Evolutionary conservation across 2,888 invertebrate genomes (phyloP).

Genomic region (Philereme vetulata): DNA sequence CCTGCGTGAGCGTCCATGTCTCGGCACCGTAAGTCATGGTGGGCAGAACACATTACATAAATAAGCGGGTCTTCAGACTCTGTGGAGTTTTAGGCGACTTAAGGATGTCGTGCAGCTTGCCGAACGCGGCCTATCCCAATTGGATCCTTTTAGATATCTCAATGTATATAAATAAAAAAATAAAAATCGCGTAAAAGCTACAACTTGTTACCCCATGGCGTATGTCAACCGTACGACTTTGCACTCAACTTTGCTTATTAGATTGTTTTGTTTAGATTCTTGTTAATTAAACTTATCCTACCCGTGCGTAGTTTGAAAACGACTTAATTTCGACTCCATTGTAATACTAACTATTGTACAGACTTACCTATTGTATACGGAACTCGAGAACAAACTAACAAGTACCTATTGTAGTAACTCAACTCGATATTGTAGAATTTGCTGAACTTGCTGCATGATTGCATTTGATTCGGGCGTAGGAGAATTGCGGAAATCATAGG

Average conservation of each 20-base stretch:
- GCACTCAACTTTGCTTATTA: slow-evolving; percentile 72
- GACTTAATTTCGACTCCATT: slow-evolving; percentile 43
- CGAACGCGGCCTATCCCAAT: too few species aligned
- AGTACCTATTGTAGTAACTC: neutral
- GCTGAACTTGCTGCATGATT: neutral
- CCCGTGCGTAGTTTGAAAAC: slow-evolving; percentile 49
- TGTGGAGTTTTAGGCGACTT: too few species aligned
- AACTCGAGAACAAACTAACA: neutral
- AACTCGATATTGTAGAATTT: neutral
- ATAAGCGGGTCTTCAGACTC: too few species aligned
- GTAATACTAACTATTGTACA: slow-evolving; percentile 25
- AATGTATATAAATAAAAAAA: too few species aligned
- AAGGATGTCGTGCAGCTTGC: too few species aligned
- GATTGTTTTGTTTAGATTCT: slow-evolving; percentile 69
- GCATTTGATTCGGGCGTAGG: neutral
- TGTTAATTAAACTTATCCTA: slow-evolving; percentile 64
- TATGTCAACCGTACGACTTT: slow-evolving; percentile 59
- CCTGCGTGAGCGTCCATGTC: too few species aligned
- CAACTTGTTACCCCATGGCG: slow-evolving; percentile 32
- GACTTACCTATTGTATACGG: neutral
- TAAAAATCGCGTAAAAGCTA: slow-evolving; percentile 28
- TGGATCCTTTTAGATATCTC: too few species aligned
- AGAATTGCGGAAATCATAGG: too few species aligned
- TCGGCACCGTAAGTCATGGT: too few species aligned
- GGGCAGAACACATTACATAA: too few species aligned